Percentiles rank a stretch among this genome's conserved stretches.
These are phyloP conservation scores for Macropis europaea DNA, from an alignment of 2,888 invertebrate species.

Conservation along the genomic window DNA sequence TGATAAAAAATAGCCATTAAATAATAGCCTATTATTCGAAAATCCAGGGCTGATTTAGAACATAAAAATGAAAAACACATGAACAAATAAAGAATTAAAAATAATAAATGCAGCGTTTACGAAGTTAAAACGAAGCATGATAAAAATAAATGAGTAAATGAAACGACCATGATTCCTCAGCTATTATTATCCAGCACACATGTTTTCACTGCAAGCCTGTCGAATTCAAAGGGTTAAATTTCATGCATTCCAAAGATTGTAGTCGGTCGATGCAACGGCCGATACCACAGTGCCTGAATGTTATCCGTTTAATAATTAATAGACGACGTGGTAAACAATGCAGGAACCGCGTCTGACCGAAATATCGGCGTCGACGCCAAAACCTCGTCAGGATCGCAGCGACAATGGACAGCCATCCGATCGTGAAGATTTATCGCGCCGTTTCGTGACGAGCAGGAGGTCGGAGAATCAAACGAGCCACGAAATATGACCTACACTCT, in stretches of 20 bases:
- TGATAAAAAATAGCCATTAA: too few species aligned
- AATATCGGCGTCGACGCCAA: conserved; percentile 40
- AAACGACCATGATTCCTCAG: too few species aligned
- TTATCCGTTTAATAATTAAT: conserved; percentile 41
- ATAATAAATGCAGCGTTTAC: too few species aligned
- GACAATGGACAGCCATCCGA: conserved; percentile 40
- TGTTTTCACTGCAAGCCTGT: not conserved
- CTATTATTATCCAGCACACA: too few species aligned
- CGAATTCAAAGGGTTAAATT: not conserved
- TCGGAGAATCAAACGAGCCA: conserved; percentile 27
- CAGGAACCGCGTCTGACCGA: conserved; percentile 23
- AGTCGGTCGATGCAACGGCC: not conserved
- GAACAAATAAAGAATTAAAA: too few species aligned
- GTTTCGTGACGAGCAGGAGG: conserved; percentile 16
- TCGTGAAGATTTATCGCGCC: conserved; percentile 40
- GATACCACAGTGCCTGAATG: not conserved
- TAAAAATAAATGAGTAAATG: too few species aligned
- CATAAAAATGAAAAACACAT: too few species aligned
- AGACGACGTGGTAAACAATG: conserved; percentile 29
- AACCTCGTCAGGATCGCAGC: conserved; percentile 41
- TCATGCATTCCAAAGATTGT: not conserved
- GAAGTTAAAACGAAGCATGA: too few species aligned
- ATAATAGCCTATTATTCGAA: too few species aligned
- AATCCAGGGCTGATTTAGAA: too few species aligned
- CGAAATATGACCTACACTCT: conserved; percentile 33